Evolutionary conservation across 2,888 invertebrate species (phyloP), one percentile per base, ranked within the genome.

Genomic region (Calliopum simillimum): DNA sequence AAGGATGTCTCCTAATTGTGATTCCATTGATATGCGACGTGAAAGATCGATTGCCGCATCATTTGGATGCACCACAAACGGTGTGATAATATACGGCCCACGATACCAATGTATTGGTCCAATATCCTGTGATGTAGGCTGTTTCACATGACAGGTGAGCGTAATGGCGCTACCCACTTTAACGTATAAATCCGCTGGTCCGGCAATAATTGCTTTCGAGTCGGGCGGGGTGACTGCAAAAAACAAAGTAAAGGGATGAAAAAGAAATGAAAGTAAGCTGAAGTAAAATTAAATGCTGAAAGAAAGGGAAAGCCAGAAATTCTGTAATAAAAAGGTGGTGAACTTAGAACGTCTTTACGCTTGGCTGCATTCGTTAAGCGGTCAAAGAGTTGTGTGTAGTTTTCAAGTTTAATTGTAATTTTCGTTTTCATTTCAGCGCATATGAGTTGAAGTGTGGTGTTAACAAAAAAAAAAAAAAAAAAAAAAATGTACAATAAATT

Each of bases 161-260:
- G 90, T 91, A 79, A 93, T 90, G 71, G 90, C 89, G 84, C 92
- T 92, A 75, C 93, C 93, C 73, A 91, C 90, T 85, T 92, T 92
- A 74, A 93, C 92, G 87, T 92, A 92, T 74, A 93, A 87, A 84
- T 92, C 92, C 75, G 89, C 82, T 75, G 90, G 90, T 73, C 91
- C 92, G 81, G 88, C 86, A 84, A 92, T 91, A 80, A 89, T 88
- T 77, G 92, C 92, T 87, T 89, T 90, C 74, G 92, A 90, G 87
- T 92, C 92, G 89, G 89, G 82, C 74, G 84, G 82, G 76, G 83
- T 83, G 63, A 83, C 85, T 85, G 78, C 66, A 79, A 72, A 56
- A 72, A 64, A 64, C 25, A 70, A 65, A 76, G 68, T n/a, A n/a
- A n/a, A n/a, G n/a, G n/a, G n/a, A n/a, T n/a, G n/a, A 33, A 64